Evolutionary conservation across 2,113 vertebrate species (phyloP), one percentile per base, ranked within the genome.

Genomic region (Corynorhinus townsendii): DNA sequence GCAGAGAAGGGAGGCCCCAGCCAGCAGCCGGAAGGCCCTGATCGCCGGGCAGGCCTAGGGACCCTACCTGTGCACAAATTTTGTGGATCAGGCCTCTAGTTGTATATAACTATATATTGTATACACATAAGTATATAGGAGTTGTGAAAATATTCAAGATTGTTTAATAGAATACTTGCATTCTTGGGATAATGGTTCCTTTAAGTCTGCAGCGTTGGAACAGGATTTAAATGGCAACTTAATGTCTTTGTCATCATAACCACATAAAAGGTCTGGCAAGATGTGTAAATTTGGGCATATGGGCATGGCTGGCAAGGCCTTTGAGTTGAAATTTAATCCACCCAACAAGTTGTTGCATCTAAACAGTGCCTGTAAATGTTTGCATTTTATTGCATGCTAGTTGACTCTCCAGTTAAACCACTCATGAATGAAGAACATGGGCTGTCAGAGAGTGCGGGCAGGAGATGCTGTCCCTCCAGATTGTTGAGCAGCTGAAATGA

Each of bases 321-420:
- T 33, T 64, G 47, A 81, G 38, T 85, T 93, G 89, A 92, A 94
- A 96, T 14, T 47, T 49, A 94, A 90, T 26, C 80, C 68, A 73
- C 72, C 81, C 72, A 96, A 82, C 84, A 95, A 90, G 90, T 92
- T 91, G 33, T 90, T 93, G 81, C 87, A 95, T 96, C 68, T 83
- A 88, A 96, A 75, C 33, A 59, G 49, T 86, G 90, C 85, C 72
- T 94, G 68, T 59, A 90, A 96, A 80, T 69, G n/a, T 76, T 77
- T 81, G 16, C 66, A 4, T 91, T 84, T 93, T 73, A 30, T 43
- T 69, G n/a, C 35, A 40, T 1, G 9, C 38, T 45, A 14, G 11
- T 30, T 92, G 40, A 38, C 81, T 95, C 87, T 79, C n/a, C 19
- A 40, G 59, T 64, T 71, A 87, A 88, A 56, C 35, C 4, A 0